Evolutionary conservation across 30 jellyfish, hydroid and myxozoan genomes (phyloP), one percentile per base, ranked within the genome.

Genomic region (Chrysaora quinquecirrha): DNA sequence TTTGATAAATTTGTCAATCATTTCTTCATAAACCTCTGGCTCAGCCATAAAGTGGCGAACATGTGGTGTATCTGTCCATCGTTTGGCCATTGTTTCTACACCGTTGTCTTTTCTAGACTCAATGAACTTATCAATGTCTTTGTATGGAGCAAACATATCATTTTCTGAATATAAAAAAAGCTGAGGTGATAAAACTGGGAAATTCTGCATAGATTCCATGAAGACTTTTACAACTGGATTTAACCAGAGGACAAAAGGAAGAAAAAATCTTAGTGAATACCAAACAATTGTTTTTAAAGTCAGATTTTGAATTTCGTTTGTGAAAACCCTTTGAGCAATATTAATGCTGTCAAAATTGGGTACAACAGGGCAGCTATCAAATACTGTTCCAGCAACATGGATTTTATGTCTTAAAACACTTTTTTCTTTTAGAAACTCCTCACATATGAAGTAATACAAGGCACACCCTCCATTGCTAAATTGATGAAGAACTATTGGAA

Each of bases 291-390:
- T 62, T 33, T 56, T 66, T 32, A 60, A 34, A 52, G 75, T 25
- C 31, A 83, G 89, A 32, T 50, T 80, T 75, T 56, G 54, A 1
- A 74, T 27, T 20, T 61, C 46, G 72, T 63, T 67, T 1, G 93
- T 66, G 49, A 91, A 77, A 18, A 80, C 96, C 29, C 34, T 74
- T 61, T 85, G 96, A 4, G 89, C 83, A 7, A 58, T 16, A 10
- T 10, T 29, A 30, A 82, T 64, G 66, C 96, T 91, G 7, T 91
- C 95, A 30, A 27, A 35, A 34, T 35, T 48, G 19, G 98, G 98
- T 4, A 74, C 73, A n/a, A 91, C 89, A 31, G 98, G 98, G 63
- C 96, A 85, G 83, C 96, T 82, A 77, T 91, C 98, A 80, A 91
- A 91, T 30, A 91, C 62, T n/a, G 84, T 65, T 20, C 95, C 98